A percentile compares a stretch with the other conserved stretches of the same genome.
phyloP scores from a whole-genome alignment of 1,140 invertebrate species.

The Cherax destructor region DNA sequence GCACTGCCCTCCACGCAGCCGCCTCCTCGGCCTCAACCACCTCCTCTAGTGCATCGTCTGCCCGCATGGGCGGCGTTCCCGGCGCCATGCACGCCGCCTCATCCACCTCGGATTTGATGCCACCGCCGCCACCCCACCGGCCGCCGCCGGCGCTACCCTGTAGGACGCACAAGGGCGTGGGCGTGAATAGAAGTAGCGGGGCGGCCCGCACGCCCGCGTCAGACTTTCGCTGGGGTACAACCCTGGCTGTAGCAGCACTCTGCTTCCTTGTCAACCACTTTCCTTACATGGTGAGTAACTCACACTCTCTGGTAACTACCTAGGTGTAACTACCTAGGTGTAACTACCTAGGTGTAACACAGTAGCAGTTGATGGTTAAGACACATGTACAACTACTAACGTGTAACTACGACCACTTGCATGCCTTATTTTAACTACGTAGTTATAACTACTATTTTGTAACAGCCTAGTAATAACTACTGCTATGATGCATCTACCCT shows the following conservation, averaged over 20 bases:
- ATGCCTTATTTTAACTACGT: too few species aligned
- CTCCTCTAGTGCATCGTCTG: constrained; percentile 74
- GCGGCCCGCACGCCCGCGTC: constrained; percentile 72
- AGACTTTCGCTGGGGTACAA: constrained; percentile 77
- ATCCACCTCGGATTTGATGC: constrained; percentile 70
- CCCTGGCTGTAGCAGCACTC: constrained; percentile 77
- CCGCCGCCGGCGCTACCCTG: constrained; percentile 69
- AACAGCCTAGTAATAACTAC: too few species aligned
- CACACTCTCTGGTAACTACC: too few species aligned
- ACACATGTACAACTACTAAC: too few species aligned
- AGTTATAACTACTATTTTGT: too few species aligned
- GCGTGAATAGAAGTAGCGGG: constrained; percentile 73
- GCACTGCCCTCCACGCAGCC: constrained; percentile 45
- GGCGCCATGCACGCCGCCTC: constrained; percentile 47
- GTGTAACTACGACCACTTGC: too few species aligned
- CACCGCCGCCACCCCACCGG: constrained; percentile 73
- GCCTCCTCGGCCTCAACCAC: constrained; percentile 70
- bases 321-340: too few species aligned
- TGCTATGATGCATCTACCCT: too few species aligned
- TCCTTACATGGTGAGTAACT: constrained; percentile 78
- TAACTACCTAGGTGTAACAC: too few species aligned
- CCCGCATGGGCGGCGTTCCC: constrained; percentile 70
- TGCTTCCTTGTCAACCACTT: constrained; percentile 79
- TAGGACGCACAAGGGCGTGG: constrained; percentile 74
- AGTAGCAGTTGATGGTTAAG: too few species aligned